Percentiles rank a stretch among this genome's conserved stretches.
phyloP scores from a whole-genome alignment of 1,140 invertebrate genomes.

The Panonychus citri region DNA sequence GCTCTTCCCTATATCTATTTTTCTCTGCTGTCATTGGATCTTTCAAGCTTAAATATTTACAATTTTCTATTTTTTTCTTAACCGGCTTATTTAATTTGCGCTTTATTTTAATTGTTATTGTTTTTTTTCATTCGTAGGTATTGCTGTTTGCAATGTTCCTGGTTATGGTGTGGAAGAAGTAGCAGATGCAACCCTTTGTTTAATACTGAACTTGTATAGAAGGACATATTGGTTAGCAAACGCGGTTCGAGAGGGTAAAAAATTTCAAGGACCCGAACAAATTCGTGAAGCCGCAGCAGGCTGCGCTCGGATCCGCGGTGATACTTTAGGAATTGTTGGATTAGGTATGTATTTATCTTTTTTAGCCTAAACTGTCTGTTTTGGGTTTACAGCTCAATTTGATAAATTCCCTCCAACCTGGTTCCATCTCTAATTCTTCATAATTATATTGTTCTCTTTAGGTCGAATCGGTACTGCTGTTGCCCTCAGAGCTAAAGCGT shows the following conservation, averaged over 20 bases:
- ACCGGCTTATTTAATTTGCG: neutral
- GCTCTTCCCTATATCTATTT: too few relatives aligned
- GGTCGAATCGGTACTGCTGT: conserved; percentile 84
- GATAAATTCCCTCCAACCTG: conserved; percentile 3
- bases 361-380: neutral
- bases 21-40: neutral
- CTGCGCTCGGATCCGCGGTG: conserved; percentile 79
- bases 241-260: conserved; percentile 90
- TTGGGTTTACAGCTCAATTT: too few relatives aligned
- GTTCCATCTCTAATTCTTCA: neutral
- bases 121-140: conserved; percentile 39
- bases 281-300: conserved; percentile 78
- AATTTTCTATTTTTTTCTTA: too few relatives aligned
- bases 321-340: conserved; percentile 84
- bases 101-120: neutral
- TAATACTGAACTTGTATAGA: conserved; percentile 93
- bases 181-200: conserved; percentile 90
- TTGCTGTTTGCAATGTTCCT: conserved; percentile 97
- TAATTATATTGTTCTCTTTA: too few relatives aligned
- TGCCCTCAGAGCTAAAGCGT: conserved; percentile 77
- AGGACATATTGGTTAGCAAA: conserved; percentile 97
- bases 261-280: conserved; percentile 81
- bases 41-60: too few relatives aligned
- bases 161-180: conserved; percentile 99
- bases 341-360: conserved; percentile 32